Conservation (phyloP, 2,797 vertebrate species). For the Podarcis lilfordi region DNA sequence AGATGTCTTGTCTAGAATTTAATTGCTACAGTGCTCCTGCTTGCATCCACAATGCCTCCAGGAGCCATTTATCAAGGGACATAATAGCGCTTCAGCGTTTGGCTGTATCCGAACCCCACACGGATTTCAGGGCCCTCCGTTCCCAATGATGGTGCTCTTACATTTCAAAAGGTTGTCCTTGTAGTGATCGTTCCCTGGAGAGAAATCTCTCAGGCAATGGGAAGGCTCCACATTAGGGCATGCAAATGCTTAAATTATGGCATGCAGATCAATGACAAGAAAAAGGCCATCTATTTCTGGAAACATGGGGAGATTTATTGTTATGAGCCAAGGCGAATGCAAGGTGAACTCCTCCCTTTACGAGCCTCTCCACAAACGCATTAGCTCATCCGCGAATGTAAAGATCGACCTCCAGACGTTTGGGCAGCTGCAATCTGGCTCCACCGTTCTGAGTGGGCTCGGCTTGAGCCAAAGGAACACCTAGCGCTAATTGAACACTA, state of each 20-base stretch:
- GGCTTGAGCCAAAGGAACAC: slow-evolving; percentile 65
- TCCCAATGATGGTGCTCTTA: slow-evolving; percentile 36
- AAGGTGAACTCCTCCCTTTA: slow-evolving; percentile 75
- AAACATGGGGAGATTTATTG: slow-evolving; percentile 73
- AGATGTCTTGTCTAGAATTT: slow-evolving; percentile 23
- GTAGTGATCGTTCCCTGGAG: slow-evolving; percentile 46
- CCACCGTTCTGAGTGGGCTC: slow-evolving; percentile 61
- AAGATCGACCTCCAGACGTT: slow-evolving; percentile 69
- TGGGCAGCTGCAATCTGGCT: slow-evolving; percentile 68
- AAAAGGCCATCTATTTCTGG: slow-evolving; percentile 80
- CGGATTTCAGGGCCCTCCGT: slow-evolving; percentile 7
- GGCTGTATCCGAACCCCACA: slow-evolving; percentile 8
- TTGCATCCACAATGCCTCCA: slow-evolving; percentile 22
- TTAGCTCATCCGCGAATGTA: slow-evolving; percentile 72
- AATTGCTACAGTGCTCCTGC: not conserved
- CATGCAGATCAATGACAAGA: slow-evolving; percentile 76
- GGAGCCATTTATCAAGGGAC: slow-evolving; percentile 25
- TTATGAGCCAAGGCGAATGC: slow-evolving; percentile 73
- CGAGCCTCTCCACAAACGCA: slow-evolving; percentile 60
- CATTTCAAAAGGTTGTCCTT: slow-evolving; percentile 45
- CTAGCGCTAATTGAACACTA: slow-evolving; percentile 50
- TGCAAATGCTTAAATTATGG: slow-evolving; percentile 74
- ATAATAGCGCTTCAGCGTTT: not conserved
- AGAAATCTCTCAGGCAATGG: slow-evolving; percentile 55
- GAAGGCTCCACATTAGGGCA: slow-evolving; percentile 60